Percentiles rank a stretch among this genome's conserved stretches.
These are phyloP conservation scores for Agonopterix heracliana DNA, from an alignment of 2,888 invertebrate species.

Conservation along the genomic window DNA sequence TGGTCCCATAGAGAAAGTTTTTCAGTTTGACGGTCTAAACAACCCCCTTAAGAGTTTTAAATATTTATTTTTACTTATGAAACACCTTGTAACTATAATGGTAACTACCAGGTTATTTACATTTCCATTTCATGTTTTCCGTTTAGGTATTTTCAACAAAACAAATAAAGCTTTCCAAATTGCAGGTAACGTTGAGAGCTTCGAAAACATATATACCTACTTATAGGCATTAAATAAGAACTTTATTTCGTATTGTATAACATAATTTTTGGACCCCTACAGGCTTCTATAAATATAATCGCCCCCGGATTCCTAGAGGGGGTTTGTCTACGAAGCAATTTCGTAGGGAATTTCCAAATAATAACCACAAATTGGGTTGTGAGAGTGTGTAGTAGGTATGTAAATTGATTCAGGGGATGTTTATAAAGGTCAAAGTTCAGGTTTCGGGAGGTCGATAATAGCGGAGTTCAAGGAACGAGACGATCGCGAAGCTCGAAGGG, in stretches of 20 bases:
- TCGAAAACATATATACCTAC: too few species aligned
- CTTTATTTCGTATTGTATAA: not conserved
- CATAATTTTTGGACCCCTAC: conserved; percentile 12
- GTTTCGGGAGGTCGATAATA: conserved; percentile 49
- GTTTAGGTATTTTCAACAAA: too few species aligned
- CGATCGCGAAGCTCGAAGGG: conserved; percentile 20
- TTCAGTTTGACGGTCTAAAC: too few species aligned
- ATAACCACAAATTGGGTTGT: conserved; percentile 22
- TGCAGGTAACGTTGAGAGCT: too few species aligned
- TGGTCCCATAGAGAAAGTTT: too few species aligned
- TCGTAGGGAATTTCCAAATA: not conserved
- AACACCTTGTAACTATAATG: too few species aligned
- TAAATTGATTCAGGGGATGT: conserved; percentile 20
- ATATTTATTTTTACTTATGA: too few species aligned
- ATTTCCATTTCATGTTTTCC: too few species aligned
- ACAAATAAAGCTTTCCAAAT: too few species aligned
- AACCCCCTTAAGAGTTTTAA: too few species aligned
- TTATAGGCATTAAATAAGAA: not conserved
- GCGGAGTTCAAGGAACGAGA: conserved; percentile 30
- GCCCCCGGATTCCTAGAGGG: conserved; percentile 8
- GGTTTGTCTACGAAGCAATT: conserved; percentile 7
- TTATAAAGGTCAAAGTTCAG: conserved; percentile 62
- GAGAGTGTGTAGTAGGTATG: conserved; percentile 13
- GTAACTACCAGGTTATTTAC: too few species aligned
- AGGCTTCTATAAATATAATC: conserved; percentile 19